These are phyloP conservation scores for Polyodon spathula DNA, from an alignment of 2,113 vertebrate genomes.

Conservation along the genomic window DNA sequence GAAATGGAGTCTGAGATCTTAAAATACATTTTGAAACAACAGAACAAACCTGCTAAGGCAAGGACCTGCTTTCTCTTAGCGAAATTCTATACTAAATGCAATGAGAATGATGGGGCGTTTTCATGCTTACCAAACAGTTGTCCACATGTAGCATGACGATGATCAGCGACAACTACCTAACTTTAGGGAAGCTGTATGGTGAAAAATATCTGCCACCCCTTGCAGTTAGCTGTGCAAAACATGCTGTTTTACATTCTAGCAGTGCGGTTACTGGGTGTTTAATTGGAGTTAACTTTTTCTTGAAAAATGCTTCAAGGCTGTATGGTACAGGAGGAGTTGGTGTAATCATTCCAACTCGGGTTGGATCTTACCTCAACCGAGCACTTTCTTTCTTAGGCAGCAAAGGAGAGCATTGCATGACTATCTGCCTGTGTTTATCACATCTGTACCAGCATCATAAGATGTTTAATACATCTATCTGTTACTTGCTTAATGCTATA, in stretches of 20 bases:
- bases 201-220: conserved; percentile 57
- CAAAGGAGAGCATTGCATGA: conserved; percentile 30
- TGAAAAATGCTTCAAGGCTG: conserved; percentile 43
- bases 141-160: conserved; percentile 27
- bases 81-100: conserved; percentile 47
- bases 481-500: conserved; percentile 49
- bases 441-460: conserved; percentile 62
- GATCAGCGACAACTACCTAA: conserved; percentile 48
- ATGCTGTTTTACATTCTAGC: conserved; percentile 35
- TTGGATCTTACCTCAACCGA: conserved; percentile 58
- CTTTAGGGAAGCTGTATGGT: conserved; percentile 62
- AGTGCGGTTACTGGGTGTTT: conserved; percentile 48
- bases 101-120: conserved; percentile 44
- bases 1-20: conserved; percentile 56
- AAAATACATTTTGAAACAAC: conserved; percentile 57
- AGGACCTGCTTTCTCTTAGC: conserved; percentile 69
- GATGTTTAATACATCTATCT: conserved; percentile 51
- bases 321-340: conserved; percentile 20
- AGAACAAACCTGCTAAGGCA: conserved; percentile 61
- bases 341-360: conserved; percentile 48
- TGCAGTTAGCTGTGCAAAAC: conserved; percentile 56
- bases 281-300: conserved; percentile 50
- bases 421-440: conserved; percentile 61
- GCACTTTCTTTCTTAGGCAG: conserved; percentile 39
- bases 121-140: conserved; percentile 49